Conservation (phyloP, 2,888 invertebrate genomes). For the Aphodius sticticus region DNA sequence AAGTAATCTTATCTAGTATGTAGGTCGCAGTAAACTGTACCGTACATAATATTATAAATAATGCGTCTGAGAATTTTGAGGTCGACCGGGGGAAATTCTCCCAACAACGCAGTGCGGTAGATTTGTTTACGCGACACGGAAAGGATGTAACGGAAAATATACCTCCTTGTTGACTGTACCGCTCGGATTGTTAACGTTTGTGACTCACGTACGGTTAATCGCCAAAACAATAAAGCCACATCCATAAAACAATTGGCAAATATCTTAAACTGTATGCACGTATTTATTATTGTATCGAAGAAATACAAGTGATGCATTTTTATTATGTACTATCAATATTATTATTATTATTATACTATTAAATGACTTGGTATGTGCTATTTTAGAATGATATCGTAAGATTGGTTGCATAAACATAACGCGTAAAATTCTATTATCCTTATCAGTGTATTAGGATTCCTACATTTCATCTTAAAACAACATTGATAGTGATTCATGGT, state of each 20-base stretch:
- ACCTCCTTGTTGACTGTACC: conserved; percentile 4
- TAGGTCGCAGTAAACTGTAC: not conserved
- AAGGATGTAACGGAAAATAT: not conserved
- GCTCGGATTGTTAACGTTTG: not conserved
- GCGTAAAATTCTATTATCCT: not conserved
- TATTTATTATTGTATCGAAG: not conserved
- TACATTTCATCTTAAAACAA: not conserved
- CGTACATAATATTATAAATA: not conserved
- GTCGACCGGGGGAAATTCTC: not conserved
- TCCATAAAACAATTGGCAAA: not conserved
- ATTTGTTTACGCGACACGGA: not conserved
- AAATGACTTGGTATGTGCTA: too few relatives aligned
- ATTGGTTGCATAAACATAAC: not conserved
- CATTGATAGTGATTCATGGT: not conserved
- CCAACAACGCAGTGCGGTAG: not conserved
- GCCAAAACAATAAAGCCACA: not conserved
- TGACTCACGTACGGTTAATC: not conserved
- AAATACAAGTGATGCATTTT: too few relatives aligned
- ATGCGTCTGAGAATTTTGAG: not conserved
- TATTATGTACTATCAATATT: too few relatives aligned
- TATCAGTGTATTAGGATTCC: not conserved
- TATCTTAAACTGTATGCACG: too few relatives aligned
- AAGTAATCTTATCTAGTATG: conserved; percentile 4
- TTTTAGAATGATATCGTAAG: not conserved
- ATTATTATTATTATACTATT: too few relatives aligned